Base-by-base conservation (phyloP, 2,113 vertebrate species). In the Podocnemis expansa region DNA sequence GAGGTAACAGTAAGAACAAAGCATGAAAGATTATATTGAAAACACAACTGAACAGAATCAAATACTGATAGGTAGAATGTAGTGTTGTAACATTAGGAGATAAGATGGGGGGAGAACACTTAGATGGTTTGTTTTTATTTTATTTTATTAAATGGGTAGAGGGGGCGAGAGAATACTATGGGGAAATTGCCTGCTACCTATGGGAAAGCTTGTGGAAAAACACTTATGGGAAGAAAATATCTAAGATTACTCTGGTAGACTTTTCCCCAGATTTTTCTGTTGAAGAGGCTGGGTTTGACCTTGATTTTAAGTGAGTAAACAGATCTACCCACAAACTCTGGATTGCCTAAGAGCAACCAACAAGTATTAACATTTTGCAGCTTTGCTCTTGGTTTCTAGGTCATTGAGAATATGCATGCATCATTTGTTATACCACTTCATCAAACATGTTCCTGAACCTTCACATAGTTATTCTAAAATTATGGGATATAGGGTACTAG, bases 201-300 rank as follows among this genome's bases (percentile, higher is more conserved):
- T 1, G 51, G 24, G 90, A 95, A 90, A 73, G 22, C 1, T 16
- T 75, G 13, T 1, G 34, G n/a, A 5, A 34, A 87, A 60, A 73
- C 2, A 14, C 60, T 12, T 49, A 67, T 1, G 29, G 85, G 8
- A 81, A 14, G 38, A 38, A 34, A 5, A n/a, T 1, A 84, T 78
- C 8, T 2, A 29, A 5, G 0, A 0, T 52, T 76, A 17, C 84
- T 19, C 22, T 73, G 9, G 43, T 82, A 0, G 0, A 52, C 34
- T 89, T 85, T 89, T 34, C 79, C 31, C 76, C 3, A 56, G 27
- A 47, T 73, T 88, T 88, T 86, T 89, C 34, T 90, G 85, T 22
- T 80, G 25, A 93, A 49, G 38, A 38, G 0, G 1, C 0, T 9
- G 21, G 73, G 76, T 41, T 86, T 89, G 17, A 84, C 2, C 93